These are phyloP conservation scores for Donacobius atricapilla DNA, from an alignment of 2,113 vertebrate genomes.

Conservation along the genomic window DNA sequence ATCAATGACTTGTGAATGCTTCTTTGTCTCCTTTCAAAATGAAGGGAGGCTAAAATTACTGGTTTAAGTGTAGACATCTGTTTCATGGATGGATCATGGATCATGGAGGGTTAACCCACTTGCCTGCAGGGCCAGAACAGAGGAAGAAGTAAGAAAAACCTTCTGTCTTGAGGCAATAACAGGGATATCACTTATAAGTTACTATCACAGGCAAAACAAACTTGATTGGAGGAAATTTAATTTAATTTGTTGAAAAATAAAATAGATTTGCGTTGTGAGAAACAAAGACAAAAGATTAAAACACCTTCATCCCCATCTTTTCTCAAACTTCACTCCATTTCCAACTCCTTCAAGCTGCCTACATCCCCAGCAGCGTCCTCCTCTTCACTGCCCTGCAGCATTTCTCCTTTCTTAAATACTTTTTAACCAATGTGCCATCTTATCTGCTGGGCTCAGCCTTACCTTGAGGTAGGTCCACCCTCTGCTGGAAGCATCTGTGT, in stretches of 20 bases:
- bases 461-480: background rate
- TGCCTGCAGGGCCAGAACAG: background rate
- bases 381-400: fast-evolving
- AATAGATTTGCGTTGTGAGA: background rate
- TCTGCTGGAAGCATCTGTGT: background rate
- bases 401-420: background rate
- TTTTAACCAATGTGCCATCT: background rate
- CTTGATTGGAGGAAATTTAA: background rate
- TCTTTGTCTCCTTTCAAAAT: background rate
- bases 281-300: background rate
- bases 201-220: background rate
- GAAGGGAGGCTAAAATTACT: background rate
- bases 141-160: background rate
- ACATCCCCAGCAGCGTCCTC: background rate
- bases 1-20: background rate
- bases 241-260: background rate
- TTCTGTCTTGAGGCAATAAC: background rate
- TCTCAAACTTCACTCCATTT: background rate
- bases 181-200: background rate
- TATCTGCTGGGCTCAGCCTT: background rate
- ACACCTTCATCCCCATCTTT: fast-evolving
- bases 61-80: background rate
- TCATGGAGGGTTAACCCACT: background rate
- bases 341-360: background rate
- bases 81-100: background rate